Percentiles rank a stretch among this genome's conserved stretches.
Evolutionary conservation across 2,113 vertebrate species (phyloP).

Genomic region (Tor tambroides): DNA sequence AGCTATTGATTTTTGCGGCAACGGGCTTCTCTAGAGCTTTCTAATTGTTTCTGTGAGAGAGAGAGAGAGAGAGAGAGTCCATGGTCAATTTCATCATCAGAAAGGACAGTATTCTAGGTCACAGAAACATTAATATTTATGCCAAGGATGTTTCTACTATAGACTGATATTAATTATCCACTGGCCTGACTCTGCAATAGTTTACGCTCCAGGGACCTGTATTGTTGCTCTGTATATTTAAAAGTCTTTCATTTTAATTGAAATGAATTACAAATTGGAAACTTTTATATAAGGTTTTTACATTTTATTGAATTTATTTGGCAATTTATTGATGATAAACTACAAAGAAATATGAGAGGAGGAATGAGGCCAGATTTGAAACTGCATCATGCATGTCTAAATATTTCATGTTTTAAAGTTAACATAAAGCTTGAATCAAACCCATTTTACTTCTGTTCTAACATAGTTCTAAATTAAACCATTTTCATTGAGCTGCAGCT

Average conservation of each 20-base stretch:
- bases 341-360: neutral
- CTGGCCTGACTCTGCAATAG: neutral
- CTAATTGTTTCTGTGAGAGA: constrained; percentile 14
- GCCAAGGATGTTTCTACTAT: neutral
- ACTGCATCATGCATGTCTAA: neutral
- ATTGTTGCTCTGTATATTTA: constrained; percentile 45
- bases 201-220: constrained; percentile 13
- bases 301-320: too few relatives aligned
- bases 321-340: neutral
- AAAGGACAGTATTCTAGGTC: constrained; percentile 47
- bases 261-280: neutral
- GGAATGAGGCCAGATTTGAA: neutral
- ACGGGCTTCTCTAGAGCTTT: constrained; percentile 20
- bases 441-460: neutral
- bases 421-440: neutral
- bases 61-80: neutral
- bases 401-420: neutral
- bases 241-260: neutral
- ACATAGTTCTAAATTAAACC: too few relatives aligned
- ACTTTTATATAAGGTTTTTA: neutral
- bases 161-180: constrained; percentile 45
- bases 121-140: constrained; percentile 43
- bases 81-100: constrained; percentile 29
- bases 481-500: too few relatives aligned
- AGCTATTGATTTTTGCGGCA: constrained; percentile 50